These are phyloP conservation scores for Pemphigus obesinymphae DNA, from an alignment of 1,140 invertebrate species.

Conservation along the genomic window DNA sequence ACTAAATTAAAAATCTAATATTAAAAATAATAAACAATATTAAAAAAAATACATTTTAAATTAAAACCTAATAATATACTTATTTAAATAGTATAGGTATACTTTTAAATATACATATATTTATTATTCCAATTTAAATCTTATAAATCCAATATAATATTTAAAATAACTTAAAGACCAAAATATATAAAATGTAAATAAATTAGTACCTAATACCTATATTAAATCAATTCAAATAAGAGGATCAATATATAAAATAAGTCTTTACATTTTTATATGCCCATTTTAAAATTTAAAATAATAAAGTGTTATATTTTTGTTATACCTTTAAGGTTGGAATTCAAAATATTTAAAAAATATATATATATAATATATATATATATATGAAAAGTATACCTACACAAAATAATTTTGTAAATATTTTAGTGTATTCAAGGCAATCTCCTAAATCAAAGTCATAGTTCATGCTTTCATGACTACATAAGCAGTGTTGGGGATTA, in stretches of 20 bases:
- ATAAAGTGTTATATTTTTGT: neutral
- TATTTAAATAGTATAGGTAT: too few species aligned
- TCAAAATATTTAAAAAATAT: too few species aligned
- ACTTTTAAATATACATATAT: too few species aligned
- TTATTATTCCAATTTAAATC: too few species aligned
- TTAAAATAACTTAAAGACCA: neutral
- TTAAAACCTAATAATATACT: too few species aligned
- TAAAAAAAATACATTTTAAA: too few species aligned
- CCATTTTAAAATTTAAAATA: neutral
- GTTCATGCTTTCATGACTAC: conserved; percentile 19
- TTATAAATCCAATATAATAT: neutral
- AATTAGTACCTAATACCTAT: neutral
- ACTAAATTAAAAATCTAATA: too few species aligned
- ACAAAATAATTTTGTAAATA: conserved; percentile 14
- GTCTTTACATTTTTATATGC: neutral
- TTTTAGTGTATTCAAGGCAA: conserved; percentile 2
- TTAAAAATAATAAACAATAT: too few species aligned
- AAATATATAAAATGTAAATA: neutral
- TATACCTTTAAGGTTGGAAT: neutral
- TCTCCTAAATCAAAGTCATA: conserved; percentile 17
- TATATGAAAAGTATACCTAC: neutral
- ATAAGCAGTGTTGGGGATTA: conserved; percentile 10
- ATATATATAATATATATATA: too few species aligned
- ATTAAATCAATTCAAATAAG: neutral
- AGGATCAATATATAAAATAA: neutral